Evolutionary conservation across 1,140 invertebrate species (phyloP).

Genomic region (Aleiodes sp.): DNA sequence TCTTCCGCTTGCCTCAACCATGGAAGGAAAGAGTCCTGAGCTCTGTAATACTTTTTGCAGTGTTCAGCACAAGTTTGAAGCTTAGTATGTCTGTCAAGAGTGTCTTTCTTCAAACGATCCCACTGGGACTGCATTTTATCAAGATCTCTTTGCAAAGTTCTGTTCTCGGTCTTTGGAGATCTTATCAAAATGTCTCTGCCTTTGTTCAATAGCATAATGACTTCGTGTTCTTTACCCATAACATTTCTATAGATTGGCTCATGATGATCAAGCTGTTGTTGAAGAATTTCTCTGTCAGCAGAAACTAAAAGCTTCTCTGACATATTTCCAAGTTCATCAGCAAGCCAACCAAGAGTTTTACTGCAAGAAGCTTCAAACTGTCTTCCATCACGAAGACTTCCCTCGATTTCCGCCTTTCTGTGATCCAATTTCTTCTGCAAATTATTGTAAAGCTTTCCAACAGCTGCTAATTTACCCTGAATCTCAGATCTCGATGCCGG

Average conservation of each 20-base stretch:
- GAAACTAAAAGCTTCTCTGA: constrained; percentile 84
- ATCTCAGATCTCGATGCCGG: constrained; percentile 90
- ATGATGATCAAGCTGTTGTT: constrained; percentile 87
- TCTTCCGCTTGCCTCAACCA: constrained; percentile 90
- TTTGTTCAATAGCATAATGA: constrained; percentile 93
- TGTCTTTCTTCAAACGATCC: constrained; percentile 89
- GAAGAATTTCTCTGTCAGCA: constrained; percentile 83
- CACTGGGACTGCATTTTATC: constrained; percentile 89
- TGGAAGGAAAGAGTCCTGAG: constrained; percentile 85
- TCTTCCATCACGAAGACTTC: constrained; percentile 81
- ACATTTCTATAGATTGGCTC: constrained; percentile 90
- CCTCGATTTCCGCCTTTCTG: constrained; percentile 89
- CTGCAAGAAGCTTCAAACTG: constrained; percentile 88
- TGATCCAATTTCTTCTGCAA: constrained; percentile 90
- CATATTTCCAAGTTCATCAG: constrained; percentile 78
- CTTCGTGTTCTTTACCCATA: constrained; percentile 89
- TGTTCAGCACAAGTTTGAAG: constrained; percentile 91
- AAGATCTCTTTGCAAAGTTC: constrained; percentile 75
- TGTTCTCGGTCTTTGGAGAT: constrained; percentile 68
- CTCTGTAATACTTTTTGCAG: constrained; percentile 88
- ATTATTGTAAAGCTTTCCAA: constrained; percentile 85
- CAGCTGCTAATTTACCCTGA: constrained; percentile 83
- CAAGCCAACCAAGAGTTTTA: constrained; percentile 88
- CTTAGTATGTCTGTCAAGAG: constrained; percentile 83
- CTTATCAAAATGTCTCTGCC: constrained; percentile 79